Evolutionary conservation across 2,888 invertebrate species (phyloP), one percentile per base, ranked within the genome.

Genomic region (Steinernema hermaphroditum): DNA sequence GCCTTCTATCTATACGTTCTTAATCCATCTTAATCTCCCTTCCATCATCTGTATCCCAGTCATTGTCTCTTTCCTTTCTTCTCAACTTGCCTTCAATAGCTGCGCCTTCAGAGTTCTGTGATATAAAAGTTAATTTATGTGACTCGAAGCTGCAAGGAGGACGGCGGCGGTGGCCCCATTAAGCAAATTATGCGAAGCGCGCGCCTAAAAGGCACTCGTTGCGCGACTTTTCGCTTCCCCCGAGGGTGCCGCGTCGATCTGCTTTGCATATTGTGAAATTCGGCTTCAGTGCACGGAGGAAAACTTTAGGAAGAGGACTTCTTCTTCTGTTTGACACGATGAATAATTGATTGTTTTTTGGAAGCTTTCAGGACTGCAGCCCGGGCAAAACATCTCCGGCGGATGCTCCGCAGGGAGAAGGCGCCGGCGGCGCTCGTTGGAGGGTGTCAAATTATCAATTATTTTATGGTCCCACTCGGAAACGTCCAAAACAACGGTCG

Each of bases 341-440:
- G 54, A 54, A 54, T 54, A 54, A 54, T 54, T 54, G 54, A 54
- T 54, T 54, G 54, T 54, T 54, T 54, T n/a, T 46, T 46, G 46
- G 19, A 4, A n/a, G 46, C 19, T 46, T 46, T 46, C 16, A 19
- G 46, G 46, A n/a, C 4, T 46, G 46, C n/a, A n/a, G n/a, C 6
- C 46, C 46, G 46, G 16, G 46, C 46, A 46, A 46, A 46, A 19
- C 46, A 46, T 16, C 46, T 4, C 4, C 16, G 8, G 46, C 2
- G 9, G 46, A 46, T 46, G 19, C 46, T 46, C 46, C 46, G 6
- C 46, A 4, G 46, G 46, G 46, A 46, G 46, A 19, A 46, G 46
- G n/a, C n/a, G n/a, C 46, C 19, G 46, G 19, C 16, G 19, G n/a
- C 16, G 46, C 46, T 46, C 46, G n/a, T 16, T 46, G n/a, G 22